A percentile compares a stretch with the other conserved stretches of the same genome.
Conservation (phyloP, 2,113 vertebrate species). For the Sander lucioperca region DNA sequence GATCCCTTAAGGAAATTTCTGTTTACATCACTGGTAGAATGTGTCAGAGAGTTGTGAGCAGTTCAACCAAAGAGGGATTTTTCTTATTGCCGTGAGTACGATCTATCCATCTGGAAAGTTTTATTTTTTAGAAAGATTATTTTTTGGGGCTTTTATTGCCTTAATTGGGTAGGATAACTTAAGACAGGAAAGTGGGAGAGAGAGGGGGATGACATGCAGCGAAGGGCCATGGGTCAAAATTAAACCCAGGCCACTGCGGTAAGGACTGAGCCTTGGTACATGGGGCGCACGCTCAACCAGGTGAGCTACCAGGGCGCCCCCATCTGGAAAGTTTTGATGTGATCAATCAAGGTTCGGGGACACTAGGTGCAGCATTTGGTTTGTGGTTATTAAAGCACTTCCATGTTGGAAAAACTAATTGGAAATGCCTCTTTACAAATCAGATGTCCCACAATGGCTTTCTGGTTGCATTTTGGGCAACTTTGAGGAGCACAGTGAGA, state of each 20-base stretch:
- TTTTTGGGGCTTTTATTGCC: too few species aligned
- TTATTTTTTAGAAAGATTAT: not conserved
- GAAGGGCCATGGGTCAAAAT: too few species aligned
- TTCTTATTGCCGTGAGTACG: not conserved
- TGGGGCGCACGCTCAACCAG: too few species aligned
- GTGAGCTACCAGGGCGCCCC: too few species aligned
- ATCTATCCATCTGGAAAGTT: not conserved
- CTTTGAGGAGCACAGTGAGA: not conserved
- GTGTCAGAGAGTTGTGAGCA: not conserved
- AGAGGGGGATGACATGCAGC: too few species aligned
- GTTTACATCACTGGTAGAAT: not conserved
- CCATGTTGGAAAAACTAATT: not conserved
- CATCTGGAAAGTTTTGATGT: not conserved
- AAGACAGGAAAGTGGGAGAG: too few species aligned
- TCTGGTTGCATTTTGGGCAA: too few species aligned
- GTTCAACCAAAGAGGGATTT: not conserved
- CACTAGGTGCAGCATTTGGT: not conserved
- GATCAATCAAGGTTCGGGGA: not conserved
- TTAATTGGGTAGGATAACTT: too few species aligned
- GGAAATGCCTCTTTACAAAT: too few species aligned
- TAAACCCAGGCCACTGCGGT: too few species aligned
- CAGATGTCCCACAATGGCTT: too few species aligned
- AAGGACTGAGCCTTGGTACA: too few species aligned
- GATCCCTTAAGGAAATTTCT: not conserved
- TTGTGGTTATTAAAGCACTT: not conserved